Percentiles rank a stretch among this genome's conserved stretches.
These are phyloP conservation scores for Geotria australis DNA, from an alignment of 2,797 vertebrate genomes.

Conservation along the genomic window DNA sequence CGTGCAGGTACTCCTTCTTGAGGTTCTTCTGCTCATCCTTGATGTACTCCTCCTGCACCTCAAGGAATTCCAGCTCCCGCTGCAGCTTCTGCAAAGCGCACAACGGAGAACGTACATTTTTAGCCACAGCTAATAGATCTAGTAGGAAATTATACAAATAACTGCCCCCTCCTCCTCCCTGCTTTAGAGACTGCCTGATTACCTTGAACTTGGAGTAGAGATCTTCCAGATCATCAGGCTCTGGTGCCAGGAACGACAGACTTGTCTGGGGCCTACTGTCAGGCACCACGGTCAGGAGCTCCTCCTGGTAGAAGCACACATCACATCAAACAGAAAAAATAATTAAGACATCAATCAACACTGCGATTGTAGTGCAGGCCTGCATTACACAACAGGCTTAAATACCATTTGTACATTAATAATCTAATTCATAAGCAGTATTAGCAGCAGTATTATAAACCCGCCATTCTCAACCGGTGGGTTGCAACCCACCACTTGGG, in stretches of 20 bases:
- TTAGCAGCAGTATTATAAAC: no score
- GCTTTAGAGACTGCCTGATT: no score
- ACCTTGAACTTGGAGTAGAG: constrained; percentile 82
- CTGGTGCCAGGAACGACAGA: constrained; percentile 49
- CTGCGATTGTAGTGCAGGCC: no score
- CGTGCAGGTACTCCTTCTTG: constrained; percentile 76
- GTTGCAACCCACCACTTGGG: no score
- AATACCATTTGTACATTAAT: no score
- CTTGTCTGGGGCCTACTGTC: constrained; percentile 38
- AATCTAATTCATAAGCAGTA: no score
- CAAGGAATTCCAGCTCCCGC: constrained; percentile 68
- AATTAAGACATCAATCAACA: background rate
- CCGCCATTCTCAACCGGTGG: no score
- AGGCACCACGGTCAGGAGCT: constrained; percentile 22
- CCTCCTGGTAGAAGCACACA: constrained; percentile 18
- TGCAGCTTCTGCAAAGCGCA: constrained; percentile 33
- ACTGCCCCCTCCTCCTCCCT: no score
- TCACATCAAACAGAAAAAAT: background rate
- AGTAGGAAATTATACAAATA: no score
- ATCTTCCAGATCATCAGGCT: constrained; percentile 60
- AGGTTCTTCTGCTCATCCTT: constrained; percentile 84
- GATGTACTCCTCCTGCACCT: constrained; percentile 81
- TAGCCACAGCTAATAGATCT: no score
- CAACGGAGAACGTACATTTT: no score
- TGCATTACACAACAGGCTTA: no score